These are phyloP conservation scores for Sisyra terminalis DNA, from an alignment of 2,888 invertebrate genomes.

Conservation along the genomic window DNA sequence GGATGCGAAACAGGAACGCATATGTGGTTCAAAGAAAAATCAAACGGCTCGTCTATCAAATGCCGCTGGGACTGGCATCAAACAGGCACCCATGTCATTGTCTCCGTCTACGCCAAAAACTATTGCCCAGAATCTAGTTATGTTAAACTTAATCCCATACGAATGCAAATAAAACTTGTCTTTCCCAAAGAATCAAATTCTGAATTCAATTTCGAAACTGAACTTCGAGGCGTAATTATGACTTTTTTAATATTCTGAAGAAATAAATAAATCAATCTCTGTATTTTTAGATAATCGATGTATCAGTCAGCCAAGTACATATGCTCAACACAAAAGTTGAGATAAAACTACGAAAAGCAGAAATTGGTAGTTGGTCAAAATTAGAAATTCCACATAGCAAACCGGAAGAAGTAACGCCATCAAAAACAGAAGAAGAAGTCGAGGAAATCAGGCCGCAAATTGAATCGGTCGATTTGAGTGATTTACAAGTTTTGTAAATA, in stretches of 20 bases:
- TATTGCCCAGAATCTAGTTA: slow-evolving; percentile 61
- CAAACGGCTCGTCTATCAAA: slow-evolving; percentile 35
- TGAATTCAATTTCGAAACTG: slow-evolving; percentile 55
- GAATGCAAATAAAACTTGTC: slow-evolving; percentile 52
- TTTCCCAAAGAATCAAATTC: slow-evolving; percentile 63
- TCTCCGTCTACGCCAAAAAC: slow-evolving; percentile 83
- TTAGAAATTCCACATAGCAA: slow-evolving; percentile 42
- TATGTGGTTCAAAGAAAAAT: slow-evolving; percentile 62
- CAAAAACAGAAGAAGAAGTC: slow-evolving; percentile 16
- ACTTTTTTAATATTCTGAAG: too few species aligned
- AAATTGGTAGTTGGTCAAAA: slow-evolving; percentile 66
- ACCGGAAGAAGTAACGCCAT: slow-evolving; percentile 12
- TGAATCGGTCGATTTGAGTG: slow-evolving; percentile 59
- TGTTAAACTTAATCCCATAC: slow-evolving; percentile 72
- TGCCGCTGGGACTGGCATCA: slow-evolving; percentile 96
- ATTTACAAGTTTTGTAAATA: slow-evolving; percentile 29
- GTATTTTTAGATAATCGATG: slow-evolving; percentile 53
- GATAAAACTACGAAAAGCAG: slow-evolving; percentile 75
- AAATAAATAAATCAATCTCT: too few species aligned
- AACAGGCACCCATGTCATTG: slow-evolving; percentile 65
- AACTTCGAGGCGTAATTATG: slow-evolving; percentile 57
- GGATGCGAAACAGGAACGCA: slow-evolving; percentile 81
- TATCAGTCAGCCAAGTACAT: slow-evolving; percentile 49
- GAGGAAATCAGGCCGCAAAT: slow-evolving; percentile 30
- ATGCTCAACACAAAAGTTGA: slow-evolving; percentile 87